phyloP scores from a whole-genome alignment of 2,113 vertebrate species.

The Lipotes vexillifer region DNA sequence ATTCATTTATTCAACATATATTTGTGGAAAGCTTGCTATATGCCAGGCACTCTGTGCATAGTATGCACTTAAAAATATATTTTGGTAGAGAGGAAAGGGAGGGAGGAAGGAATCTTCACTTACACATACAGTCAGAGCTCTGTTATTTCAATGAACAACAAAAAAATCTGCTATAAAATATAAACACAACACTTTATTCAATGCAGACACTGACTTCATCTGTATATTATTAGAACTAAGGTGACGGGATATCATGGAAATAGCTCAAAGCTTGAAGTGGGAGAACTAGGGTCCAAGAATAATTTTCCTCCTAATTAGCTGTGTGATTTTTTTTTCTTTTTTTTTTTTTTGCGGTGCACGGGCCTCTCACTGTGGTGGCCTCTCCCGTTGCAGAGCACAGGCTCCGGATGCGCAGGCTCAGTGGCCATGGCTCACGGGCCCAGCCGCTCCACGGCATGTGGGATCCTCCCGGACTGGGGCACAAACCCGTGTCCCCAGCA shows the following conservation, averaged over 20 bases:
- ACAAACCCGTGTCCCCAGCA: too few species aligned
- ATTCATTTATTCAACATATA: neutral
- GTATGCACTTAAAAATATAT: neutral
- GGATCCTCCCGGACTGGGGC: too few species aligned
- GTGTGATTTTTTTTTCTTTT: neutral
- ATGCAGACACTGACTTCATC: neutral
- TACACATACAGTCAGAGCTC: neutral
- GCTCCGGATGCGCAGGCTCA: too few species aligned
- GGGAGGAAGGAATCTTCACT: neutral
- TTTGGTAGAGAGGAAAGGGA: neutral
- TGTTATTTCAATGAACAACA: neutral
- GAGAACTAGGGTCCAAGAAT: neutral
- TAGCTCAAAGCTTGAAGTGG: neutral
- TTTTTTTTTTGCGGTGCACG: too few species aligned
- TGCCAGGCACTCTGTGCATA: neutral
- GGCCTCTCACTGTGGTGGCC: too few species aligned
- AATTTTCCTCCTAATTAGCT: neutral
- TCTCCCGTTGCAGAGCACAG: too few species aligned
- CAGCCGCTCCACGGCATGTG: too few species aligned
- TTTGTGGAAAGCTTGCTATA: neutral
- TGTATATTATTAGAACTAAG: neutral
- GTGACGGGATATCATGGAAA: neutral
- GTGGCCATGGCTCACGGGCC: too few species aligned
- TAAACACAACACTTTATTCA: neutral
- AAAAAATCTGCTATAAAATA: neutral